phyloP scores from a whole-genome alignment of 2,113 vertebrate species.

The Ctenomys sociabilis region DNA sequence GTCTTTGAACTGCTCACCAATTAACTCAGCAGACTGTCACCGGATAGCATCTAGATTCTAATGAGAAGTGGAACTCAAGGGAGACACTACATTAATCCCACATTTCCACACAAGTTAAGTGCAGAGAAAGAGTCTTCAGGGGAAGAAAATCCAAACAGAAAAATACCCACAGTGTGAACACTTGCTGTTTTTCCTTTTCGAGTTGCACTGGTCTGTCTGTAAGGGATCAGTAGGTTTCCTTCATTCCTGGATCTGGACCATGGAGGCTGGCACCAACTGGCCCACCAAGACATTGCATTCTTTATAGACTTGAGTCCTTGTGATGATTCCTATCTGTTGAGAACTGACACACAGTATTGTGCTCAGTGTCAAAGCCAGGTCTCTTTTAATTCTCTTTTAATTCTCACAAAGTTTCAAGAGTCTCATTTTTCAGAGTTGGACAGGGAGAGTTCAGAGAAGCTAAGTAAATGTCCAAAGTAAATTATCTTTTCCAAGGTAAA shows the following conservation, averaged over 20 bases:
- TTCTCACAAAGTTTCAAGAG: background rate
- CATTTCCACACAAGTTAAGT: background rate
- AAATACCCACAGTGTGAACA: background rate
- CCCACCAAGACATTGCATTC: background rate
- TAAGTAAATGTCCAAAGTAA: background rate
- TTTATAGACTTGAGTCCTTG: background rate
- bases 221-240: background rate
- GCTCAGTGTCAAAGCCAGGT: background rate
- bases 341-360: background rate
- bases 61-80: conserved; percentile 4
- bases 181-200: background rate
- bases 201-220: background rate
- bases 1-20: conserved; percentile 24
- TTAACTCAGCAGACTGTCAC: background rate
- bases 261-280: accelerated
- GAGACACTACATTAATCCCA: background rate
- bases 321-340: background rate
- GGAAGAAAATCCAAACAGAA: background rate
- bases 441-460: background rate
- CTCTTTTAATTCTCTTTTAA: background rate
- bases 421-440: background rate
- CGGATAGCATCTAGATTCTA: background rate
- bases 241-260: background rate
- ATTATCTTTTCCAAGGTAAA: background rate
- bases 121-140: background rate